Evolutionary conservation across 2,113 vertebrate genomes (phyloP).

Genomic region (Microcebus griseorufus): DNA sequence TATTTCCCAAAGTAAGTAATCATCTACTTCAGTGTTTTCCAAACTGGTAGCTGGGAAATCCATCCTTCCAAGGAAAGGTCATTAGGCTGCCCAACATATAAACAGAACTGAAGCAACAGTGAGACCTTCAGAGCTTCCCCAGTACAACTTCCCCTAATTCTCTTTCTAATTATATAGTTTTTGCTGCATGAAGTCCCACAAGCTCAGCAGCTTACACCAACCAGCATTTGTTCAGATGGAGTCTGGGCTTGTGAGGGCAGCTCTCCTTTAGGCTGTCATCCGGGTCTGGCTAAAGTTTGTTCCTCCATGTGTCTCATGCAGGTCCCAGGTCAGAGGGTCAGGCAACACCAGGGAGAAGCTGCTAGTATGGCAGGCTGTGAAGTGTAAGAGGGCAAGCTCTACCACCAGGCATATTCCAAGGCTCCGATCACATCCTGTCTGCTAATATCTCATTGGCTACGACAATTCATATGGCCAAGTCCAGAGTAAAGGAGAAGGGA

Average conservation of each 20-base stretch:
- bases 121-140: neutral
- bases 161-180: neutral
- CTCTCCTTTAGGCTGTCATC: neutral
- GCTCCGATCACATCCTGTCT: neutral
- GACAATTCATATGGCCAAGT: neutral
- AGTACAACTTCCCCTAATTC: neutral
- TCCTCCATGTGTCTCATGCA: neutral
- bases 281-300: neutral
- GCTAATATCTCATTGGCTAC: neutral
- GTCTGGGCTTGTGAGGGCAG: neutral
- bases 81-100: neutral
- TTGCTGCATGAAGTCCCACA: neutral
- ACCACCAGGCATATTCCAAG: neutral
- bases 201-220: neutral
- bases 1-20: neutral
- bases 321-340: neutral
- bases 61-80: neutral
- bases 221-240: neutral
- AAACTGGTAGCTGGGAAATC: neutral
- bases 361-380: neutral
- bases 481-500: neutral
- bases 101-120: no score
- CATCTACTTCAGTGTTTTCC: neutral
- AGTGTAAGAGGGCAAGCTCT: neutral
- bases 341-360: neutral